Conservation (phyloP, 2,797 vertebrate genomes). For the Mus spretus region DNA sequence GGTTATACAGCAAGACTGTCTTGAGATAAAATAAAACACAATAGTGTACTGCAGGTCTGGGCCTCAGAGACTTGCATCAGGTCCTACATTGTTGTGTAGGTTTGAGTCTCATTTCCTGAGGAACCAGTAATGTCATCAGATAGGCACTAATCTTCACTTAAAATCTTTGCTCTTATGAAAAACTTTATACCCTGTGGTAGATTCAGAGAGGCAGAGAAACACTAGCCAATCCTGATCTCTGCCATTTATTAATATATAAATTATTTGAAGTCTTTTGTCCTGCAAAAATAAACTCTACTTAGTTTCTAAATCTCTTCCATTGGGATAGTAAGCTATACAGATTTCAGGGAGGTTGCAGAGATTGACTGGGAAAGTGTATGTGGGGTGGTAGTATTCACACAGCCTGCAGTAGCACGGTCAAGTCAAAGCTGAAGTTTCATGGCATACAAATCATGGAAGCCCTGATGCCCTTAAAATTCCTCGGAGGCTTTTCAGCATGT, state of each 20-base stretch:
- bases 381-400: rapidly evolving
- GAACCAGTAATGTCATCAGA: neutral
- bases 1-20: neutral
- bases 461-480: neutral
- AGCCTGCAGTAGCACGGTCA: neutral
- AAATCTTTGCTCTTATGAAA: neutral
- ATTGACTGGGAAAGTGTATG: neutral
- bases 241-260: neutral
- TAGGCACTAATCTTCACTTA: neutral
- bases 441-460: neutral
- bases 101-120: constrained; percentile 56
- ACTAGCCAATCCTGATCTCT: neutral
- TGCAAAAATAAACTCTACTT: constrained; percentile 56
- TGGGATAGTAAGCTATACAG: neutral
- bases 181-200: neutral
- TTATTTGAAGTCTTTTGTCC: neutral
- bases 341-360: neutral
- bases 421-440: neutral
- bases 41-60: too few relatives aligned
- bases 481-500: neutral
- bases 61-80: constrained; percentile 47
- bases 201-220: neutral
- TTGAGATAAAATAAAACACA: neutral
- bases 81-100: neutral
- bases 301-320: constrained; percentile 44